These are phyloP conservation scores for Lasioglossum morio DNA, from an alignment of 2,888 invertebrate species.

Conservation along the genomic window DNA sequence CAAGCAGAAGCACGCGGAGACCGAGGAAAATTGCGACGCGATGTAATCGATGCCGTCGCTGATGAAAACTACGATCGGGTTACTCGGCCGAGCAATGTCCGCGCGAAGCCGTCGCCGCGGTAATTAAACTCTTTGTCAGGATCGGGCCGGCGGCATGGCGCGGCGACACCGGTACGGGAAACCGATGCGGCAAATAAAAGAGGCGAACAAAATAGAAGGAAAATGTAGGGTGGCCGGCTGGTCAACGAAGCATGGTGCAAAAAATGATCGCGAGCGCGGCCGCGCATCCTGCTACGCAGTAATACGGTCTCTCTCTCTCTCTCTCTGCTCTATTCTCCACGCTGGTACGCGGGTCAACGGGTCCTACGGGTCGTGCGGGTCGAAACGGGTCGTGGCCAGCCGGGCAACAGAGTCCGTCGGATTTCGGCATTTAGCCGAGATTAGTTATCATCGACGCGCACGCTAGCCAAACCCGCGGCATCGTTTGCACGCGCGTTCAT, in stretches of 20 bases:
- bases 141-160: slow-evolving; percentile 23
- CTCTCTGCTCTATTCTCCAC: background rate
- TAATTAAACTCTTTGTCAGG: slow-evolving; percentile 63
- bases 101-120: slow-evolving; percentile 47
- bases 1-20: background rate
- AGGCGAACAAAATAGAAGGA: slow-evolving; percentile 5
- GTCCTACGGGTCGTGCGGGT: slow-evolving; percentile 14
- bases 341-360: background rate
- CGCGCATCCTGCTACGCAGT: background rate
- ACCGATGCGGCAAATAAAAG: background rate
- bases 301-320: background rate
- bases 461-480: slow-evolving; percentile 29
- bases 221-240: slow-evolving; percentile 4
- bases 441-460: slow-evolving; percentile 49
- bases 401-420: slow-evolving; percentile 42
- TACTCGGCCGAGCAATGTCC: slow-evolving; percentile 42
- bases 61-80: slow-evolving; percentile 57
- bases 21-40: slow-evolving; percentile 7
- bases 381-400: slow-evolving; percentile 11
- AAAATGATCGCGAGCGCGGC: slow-evolving; percentile 22
- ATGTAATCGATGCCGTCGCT: slow-evolving; percentile 23
- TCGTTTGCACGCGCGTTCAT: slow-evolving; percentile 22
- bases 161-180: background rate
- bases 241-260: slow-evolving; percentile 22
- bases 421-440: slow-evolving; percentile 39